A percentile compares a stretch with the other conserved stretches of the same genome.
phyloP scores from a whole-genome alignment of 2,113 vertebrate genomes.

The Anseranas semipalmata region DNA sequence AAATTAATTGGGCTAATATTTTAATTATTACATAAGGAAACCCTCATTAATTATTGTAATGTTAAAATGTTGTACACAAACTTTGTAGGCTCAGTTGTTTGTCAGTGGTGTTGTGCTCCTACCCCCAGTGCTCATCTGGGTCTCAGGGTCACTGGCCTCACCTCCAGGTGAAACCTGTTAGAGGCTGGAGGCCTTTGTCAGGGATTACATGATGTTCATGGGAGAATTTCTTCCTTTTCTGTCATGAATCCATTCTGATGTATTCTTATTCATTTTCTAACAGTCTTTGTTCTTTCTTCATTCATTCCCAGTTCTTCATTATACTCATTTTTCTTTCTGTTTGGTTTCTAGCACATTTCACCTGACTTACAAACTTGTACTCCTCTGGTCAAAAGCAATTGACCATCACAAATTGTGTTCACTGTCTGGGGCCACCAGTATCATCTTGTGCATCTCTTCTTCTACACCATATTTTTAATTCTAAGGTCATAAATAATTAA shows the following conservation, averaged over 20 bases:
- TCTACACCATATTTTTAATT: not conserved
- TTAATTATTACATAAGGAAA: not conserved
- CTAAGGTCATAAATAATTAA: not conserved
- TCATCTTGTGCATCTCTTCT: not conserved
- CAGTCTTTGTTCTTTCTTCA: not conserved
- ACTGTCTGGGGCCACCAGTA: not conserved
- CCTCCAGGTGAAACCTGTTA: not conserved
- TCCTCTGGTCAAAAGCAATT: not conserved
- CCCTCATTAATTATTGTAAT: not conserved
- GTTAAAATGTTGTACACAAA: not conserved
- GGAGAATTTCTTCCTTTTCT: not conserved
- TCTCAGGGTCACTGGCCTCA: not conserved
- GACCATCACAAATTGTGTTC: not conserved
- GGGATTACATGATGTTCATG: not conserved
- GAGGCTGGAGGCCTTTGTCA: not conserved
- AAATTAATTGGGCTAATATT: not conserved
- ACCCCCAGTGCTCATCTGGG: not conserved
- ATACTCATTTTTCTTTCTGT: accelerated
- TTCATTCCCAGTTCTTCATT: not conserved
- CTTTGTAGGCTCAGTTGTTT: not conserved
- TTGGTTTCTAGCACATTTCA: not conserved
- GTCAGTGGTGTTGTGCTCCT: not conserved
- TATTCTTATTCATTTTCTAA: not conserved
- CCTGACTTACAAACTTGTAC: not conserved
- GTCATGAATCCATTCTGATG: not conserved